Conservation (phyloP, 2,888 invertebrate species). For the Orchesella flavescens region DNA sequence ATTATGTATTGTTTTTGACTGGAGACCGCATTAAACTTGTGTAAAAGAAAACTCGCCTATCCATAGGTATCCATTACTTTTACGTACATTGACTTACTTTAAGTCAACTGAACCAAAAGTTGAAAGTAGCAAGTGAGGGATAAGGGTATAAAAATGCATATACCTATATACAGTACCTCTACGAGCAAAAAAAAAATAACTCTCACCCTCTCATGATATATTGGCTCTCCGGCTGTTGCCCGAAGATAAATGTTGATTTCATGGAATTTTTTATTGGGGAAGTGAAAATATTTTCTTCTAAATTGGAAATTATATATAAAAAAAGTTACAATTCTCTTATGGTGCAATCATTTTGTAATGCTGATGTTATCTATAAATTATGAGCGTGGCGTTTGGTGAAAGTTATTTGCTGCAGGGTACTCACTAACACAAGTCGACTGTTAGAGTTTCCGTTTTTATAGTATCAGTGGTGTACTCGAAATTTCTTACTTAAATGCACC, state of each 20-base stretch:
- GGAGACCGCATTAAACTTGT: neutral
- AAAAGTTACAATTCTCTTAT: conserved; percentile 44
- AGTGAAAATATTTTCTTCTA: conserved; percentile 63
- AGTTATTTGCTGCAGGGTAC: neutral
- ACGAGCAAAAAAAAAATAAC: neutral
- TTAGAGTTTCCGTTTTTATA: too few relatives aligned
- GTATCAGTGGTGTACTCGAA: neutral
- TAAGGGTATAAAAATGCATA: conserved; percentile 11
- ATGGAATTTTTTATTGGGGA: conserved; percentile 61
- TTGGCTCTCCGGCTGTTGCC: conserved; percentile 62
- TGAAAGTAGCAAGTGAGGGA: neutral
- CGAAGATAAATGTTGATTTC: conserved; percentile 63
- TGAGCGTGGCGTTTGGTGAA: conserved; percentile 1
- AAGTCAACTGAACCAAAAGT: conserved; percentile 34
- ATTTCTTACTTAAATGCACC: neutral
- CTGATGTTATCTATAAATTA: conserved; percentile 49
- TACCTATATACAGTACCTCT: neutral
- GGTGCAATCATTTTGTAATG: conserved; percentile 45
- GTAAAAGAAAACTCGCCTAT: conserved; percentile 6
- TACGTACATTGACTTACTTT: conserved; percentile 5
- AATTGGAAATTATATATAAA: conserved; percentile 60
- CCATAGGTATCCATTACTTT: conserved; percentile 49
- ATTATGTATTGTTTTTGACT: neutral
- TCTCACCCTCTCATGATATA: conserved; percentile 49
- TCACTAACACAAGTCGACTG: too few relatives aligned